phyloP scores from a whole-genome alignment of 2,888 invertebrate genomes.

The Drosophila mercatorum region DNA sequence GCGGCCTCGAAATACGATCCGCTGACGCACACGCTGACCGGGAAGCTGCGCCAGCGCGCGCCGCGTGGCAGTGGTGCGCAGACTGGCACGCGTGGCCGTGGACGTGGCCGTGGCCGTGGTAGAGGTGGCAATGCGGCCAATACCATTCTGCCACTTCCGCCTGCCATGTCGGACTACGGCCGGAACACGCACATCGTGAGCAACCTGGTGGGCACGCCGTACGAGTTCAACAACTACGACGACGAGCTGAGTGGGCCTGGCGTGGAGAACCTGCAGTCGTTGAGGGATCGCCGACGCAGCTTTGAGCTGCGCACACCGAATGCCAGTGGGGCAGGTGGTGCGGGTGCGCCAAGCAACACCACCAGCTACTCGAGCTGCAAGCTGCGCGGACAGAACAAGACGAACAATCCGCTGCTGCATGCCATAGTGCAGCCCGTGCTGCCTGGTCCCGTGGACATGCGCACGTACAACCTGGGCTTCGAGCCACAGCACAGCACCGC shows the following conservation, averaged over 20 bases:
- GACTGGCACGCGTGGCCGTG: slow-evolving; percentile 77
- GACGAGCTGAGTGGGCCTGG: slow-evolving; percentile 92
- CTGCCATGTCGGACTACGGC: slow-evolving; percentile 84
- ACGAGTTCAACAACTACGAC: slow-evolving; percentile 92
- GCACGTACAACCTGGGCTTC: slow-evolving; percentile 89
- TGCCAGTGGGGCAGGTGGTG: slow-evolving; percentile 16
- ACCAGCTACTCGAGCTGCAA: slow-evolving; percentile 77
- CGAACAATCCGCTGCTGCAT: slow-evolving; percentile 83
- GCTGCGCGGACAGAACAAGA: slow-evolving; percentile 66
- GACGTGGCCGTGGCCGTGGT: slow-evolving; percentile 85
- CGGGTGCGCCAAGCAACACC: slow-evolving; percentile 20
- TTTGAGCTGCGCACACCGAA: slow-evolving; percentile 87
- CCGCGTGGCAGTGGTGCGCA: slow-evolving; percentile 78
- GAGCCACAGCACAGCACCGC: slow-evolving; percentile 85
- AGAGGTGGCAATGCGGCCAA: slow-evolving; percentile 81
- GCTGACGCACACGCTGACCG: slow-evolving; percentile 78
- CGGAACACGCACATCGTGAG: slow-evolving; percentile 87
- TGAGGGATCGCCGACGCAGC: slow-evolving; percentile 92
- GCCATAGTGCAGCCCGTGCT: slow-evolving; percentile 87
- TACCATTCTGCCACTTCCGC: slow-evolving; percentile 74
- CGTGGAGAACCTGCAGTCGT: slow-evolving; percentile 91
- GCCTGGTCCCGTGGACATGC: slow-evolving; percentile 95
- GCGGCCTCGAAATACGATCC: slow-evolving; percentile 74
- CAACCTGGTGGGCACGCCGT: slow-evolving; percentile 93
- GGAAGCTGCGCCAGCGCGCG: slow-evolving; percentile 83